A percentile compares a stretch with the other conserved stretches of the same genome.
Conservation (phyloP, 2,888 invertebrate species). For the Heteropelma amictum region DNA sequence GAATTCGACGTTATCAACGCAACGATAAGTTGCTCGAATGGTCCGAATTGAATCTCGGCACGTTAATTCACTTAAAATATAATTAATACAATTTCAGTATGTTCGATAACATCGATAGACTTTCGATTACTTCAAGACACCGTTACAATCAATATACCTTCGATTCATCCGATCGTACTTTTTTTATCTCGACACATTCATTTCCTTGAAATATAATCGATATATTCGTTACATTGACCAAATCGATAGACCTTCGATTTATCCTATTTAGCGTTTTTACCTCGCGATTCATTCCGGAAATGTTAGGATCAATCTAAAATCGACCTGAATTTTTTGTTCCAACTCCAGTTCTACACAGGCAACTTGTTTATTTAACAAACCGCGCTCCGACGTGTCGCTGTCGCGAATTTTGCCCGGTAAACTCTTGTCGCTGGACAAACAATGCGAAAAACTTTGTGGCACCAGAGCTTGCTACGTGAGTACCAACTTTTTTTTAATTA, state of each 20-base stretch:
- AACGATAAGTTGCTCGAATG: no score
- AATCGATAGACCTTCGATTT: no score
- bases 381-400: constrained; percentile 89
- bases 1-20: not conserved
- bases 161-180: not conserved
- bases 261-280: no score
- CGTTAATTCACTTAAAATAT: not conserved
- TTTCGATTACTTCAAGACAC: not conserved
- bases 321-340: not conserved
- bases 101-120: not conserved
- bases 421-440: constrained; percentile 90
- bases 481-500: constrained; percentile 52
- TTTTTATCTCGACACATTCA: no score
- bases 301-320: not conserved
- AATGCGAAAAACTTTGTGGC: constrained; percentile 90
- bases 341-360: constrained; percentile 76
- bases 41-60: not conserved
- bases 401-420: constrained; percentile 92
- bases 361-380: constrained; percentile 92
- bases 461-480: constrained; percentile 87
- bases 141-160: not conserved
- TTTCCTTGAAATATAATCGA: no score
- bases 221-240: no score
- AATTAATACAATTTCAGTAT: not conserved
- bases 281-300: no score